Evolutionary conservation across 2,888 invertebrate species (phyloP).

Genomic region (Nymphalis polychloros): DNA sequence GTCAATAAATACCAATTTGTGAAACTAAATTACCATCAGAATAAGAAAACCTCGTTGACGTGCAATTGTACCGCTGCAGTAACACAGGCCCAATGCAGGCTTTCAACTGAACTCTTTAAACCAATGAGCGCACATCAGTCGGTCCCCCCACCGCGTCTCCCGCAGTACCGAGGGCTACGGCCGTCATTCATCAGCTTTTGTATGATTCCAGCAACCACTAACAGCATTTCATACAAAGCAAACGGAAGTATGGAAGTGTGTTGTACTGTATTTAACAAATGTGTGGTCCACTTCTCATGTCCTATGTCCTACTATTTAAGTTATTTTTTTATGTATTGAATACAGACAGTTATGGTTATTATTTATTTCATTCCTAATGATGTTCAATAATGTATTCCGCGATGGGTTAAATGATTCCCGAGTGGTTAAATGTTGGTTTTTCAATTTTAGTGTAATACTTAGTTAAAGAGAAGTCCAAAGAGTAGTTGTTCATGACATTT

Average conservation of each 20-base stretch:
- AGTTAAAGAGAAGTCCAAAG: too few relatives aligned
- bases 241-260: not conserved
- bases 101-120: not conserved
- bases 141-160: not conserved
- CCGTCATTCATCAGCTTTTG: constrained; percentile 5
- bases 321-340: too few relatives aligned
- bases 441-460: too few relatives aligned
- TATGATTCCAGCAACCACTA: not conserved
- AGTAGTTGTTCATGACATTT: too few relatives aligned
- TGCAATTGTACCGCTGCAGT: not conserved
- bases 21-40: too few relatives aligned
- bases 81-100: constrained; percentile 3
- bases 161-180: not conserved
- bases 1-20: not conserved
- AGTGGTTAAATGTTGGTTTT: too few relatives aligned
- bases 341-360: too few relatives aligned
- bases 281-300: not conserved
- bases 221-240: not conserved
- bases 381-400: too few relatives aligned
- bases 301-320: too few relatives aligned
- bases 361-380: too few relatives aligned
- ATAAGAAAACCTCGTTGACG: not conserved
- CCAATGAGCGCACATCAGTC: not conserved
- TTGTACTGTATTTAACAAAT: constrained; percentile 2
- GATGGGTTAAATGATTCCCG: too few relatives aligned